Evolutionary conservation across 2,888 invertebrate genomes (phyloP), one percentile per base, ranked within the genome.

Genomic region (Drosophila cognata): DNA sequence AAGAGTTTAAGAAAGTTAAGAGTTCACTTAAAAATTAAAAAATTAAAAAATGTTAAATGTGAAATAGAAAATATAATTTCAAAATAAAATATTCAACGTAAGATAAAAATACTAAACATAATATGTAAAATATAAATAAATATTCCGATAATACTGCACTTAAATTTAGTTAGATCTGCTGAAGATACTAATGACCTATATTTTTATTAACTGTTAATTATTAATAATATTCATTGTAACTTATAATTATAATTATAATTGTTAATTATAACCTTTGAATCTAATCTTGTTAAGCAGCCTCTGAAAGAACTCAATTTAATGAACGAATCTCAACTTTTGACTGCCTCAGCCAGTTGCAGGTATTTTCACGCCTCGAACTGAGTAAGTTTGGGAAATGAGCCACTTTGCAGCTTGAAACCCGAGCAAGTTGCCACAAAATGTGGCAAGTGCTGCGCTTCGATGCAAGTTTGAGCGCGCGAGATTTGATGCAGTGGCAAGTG

Each of bases 401-500:
- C 66, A 31, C 33, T 65, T 43, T 57, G 36, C 16, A n/a, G 10
- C 6, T 21, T 52, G 46, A 59, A 28, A 52, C 21, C 64, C n/a
- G 16, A 38, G 29, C 25, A 7, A 16, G 28, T 16, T 16, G 41
- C 57, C 38, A 21, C 41, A 16, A 29, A 29, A 13, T 41, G 70
- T 41, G 53, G 48, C 60, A 48, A 11, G 28, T 52, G 48, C 29
- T 63, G 59, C 78, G 57, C 69, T 58, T 69, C 21, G 43, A 21
- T 70, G 71, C 65, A 65, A 71, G 59, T 71, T 76, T 21, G 16
- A 46, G 48, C 46, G 53, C 57, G 61, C 60, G 25, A 76, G 48
- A 57, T 74, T 63, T 77, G 71, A 53, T 63, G 70, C 66, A 57
- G 65, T 61, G 78, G 74, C 71, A 46, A 43, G 53, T 33, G 52